Percentiles rank a stretch among this genome's conserved stretches.
Evolutionary conservation across 2,888 invertebrate species (phyloP).

Genomic region (Crematogaster levior): DNA sequence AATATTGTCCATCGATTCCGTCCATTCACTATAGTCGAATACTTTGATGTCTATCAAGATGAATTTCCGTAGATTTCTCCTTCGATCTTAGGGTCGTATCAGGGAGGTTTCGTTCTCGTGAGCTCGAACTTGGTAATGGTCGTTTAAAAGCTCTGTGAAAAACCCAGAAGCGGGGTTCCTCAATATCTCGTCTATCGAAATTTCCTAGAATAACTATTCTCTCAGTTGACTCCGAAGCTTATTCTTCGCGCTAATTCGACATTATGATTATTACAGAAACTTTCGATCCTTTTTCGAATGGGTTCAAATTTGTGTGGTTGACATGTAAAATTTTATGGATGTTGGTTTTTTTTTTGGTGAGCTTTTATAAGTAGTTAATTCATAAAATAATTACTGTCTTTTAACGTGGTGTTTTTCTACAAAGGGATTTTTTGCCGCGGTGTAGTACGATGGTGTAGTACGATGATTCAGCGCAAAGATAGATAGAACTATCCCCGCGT

Average conservation of each 20-base stretch:
- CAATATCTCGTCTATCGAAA: conserved; percentile 62
- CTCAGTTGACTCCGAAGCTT: conserved; percentile 28
- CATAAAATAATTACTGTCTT: conserved; percentile 7
- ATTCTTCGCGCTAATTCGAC: conserved; percentile 57
- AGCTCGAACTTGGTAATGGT: conserved; percentile 60
- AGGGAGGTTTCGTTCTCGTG: conserved; percentile 16
- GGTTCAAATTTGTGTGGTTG: neutral
- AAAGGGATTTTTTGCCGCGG: conserved; percentile 63
- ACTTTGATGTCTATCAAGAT: conserved; percentile 44
- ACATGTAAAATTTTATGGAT: neutral
- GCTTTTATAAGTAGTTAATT: no score
- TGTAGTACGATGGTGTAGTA: conserved; percentile 47
- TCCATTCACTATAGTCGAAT: conserved; percentile 17
- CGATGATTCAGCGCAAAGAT: conserved; percentile 56
- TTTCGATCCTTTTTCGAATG: conserved; percentile 19
- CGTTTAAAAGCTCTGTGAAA: conserved; percentile 66
- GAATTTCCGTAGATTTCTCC: conserved; percentile 44
- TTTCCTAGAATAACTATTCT: conserved; percentile 52
- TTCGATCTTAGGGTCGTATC: neutral
- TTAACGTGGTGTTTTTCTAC: neutral
- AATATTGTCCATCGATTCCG: conserved; percentile 16
- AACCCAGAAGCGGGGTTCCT: conserved; percentile 60
- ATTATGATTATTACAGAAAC: conserved; percentile 48
- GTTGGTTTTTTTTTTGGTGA: no score
- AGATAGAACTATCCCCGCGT: conserved; percentile 56